Conservation (phyloP, 1,140 invertebrate genomes). For the Drosophila erecta region DNA sequence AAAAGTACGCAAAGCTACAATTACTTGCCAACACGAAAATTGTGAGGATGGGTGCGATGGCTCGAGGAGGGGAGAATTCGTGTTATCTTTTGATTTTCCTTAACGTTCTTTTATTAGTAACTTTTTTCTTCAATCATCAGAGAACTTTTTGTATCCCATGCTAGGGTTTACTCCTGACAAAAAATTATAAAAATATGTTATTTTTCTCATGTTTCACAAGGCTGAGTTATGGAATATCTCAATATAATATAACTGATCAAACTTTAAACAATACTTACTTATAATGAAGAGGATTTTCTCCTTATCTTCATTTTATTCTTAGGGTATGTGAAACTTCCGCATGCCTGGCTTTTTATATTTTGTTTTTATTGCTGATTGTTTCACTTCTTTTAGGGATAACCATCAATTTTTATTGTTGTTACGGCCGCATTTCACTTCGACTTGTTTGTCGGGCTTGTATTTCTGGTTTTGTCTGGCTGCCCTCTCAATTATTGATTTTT, state of each 20-base stretch:
- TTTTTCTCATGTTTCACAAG: neutral
- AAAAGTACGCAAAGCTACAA: conserved; percentile 58
- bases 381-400: conserved; percentile 74
- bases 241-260: too few relatives aligned
- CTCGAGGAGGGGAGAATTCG: conserved; percentile 1
- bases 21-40: conserved; percentile 40
- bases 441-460: conserved; percentile 50
- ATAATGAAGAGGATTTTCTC: neutral
- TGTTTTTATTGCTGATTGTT: conserved; percentile 79
- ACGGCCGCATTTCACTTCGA: conserved; percentile 51
- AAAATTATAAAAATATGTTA: too few relatives aligned
- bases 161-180: too few relatives aligned
- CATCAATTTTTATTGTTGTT: conserved; percentile 80
- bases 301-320: neutral
- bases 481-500: conserved; percentile 68
- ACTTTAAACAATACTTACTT: neutral
- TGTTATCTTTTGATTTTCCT: conserved; percentile 26
- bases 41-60: neutral
- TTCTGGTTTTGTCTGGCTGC: conserved; percentile 17
- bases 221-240: too few relatives aligned
- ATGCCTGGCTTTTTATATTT: conserved; percentile 26
- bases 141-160: neutral
- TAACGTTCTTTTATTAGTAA: neutral
- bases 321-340: conserved; percentile 9
- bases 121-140: neutral